Base-by-base conservation (phyloP, 2,888 invertebrate species). In the Chymomyza procnemis region DNA sequence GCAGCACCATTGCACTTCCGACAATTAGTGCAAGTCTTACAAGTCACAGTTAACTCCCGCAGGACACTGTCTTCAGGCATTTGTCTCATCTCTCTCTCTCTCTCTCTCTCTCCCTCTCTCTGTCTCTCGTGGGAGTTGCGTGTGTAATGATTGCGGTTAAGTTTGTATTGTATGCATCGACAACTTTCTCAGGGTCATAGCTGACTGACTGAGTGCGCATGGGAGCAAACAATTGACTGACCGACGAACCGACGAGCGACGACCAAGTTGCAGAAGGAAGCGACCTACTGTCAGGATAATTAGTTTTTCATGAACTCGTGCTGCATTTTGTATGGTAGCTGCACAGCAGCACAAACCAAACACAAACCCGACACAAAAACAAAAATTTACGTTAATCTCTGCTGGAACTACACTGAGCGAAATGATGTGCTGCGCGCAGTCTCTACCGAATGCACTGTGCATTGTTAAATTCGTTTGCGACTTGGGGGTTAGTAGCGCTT, bases 111-210 rank as follows among this genome's bases (percentile, higher is more conserved):
- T 26, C 1, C 6, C 4, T 4, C 26, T 47, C n/a, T n/a, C 14
- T 16, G 26, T 26, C 67, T 26, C 67, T 19, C 26, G 74, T 70
- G 86, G 78, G 80, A 70, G 79, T 73, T 71, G 68, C 71, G 67
- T 72, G 78, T 64, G 79, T 73, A 82, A 82, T 84, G 81, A 86
- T 86, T 82, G 87, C 81, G 81, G 81, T 82, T 78, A 67, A 67
- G 64, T 66, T 68, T 22, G 3, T 21, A 21, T n/a, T n/a, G n/a
- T 14, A 14, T 21, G 21, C 19, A 9, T 12, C 14, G 21, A 6
- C 54, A 72, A 71, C 67, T 71, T 80, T 86, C 81, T 86, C 87
- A 82, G 81, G 70, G 81, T 84, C 81, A 81, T 84, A 84, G 81
- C 72, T 86, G 71, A 81, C 74, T 80, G 74, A 59, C 34, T 72